Conservation (phyloP, 2,113 vertebrate species). For the Calypte anna region DNA sequence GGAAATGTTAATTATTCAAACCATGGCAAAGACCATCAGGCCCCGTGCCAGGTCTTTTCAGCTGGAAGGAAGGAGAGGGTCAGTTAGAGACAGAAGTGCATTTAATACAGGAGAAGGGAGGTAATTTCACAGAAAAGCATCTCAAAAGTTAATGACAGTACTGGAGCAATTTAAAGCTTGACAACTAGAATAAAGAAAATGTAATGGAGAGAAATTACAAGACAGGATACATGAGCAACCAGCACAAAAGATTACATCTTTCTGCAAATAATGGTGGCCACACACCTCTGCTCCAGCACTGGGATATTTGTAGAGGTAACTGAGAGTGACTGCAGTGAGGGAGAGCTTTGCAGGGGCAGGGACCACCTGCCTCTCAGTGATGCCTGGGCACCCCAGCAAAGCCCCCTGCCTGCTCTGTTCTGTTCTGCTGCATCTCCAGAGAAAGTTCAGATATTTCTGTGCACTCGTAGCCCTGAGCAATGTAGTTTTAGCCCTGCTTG, state of each 20-base stretch:
- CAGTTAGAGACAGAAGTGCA: not conserved
- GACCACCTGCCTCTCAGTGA: not conserved
- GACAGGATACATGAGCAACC: not conserved
- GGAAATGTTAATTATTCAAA: not conserved
- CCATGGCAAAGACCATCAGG: not conserved
- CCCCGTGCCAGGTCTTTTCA: not conserved
- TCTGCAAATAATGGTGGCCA: not conserved
- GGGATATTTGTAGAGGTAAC: not conserved
- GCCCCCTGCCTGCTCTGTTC: not conserved
- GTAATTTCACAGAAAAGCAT: not conserved
- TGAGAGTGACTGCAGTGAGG: not conserved
- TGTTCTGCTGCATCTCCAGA: not conserved
- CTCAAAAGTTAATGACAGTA: not conserved
- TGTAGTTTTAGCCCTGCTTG: not conserved
- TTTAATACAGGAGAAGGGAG: not conserved
- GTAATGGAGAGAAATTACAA: not conserved
- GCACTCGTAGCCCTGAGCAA: not conserved
- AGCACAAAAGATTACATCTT: not conserved
- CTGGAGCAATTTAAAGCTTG: not conserved
- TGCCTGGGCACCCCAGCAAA: not conserved
- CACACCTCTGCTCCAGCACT: not conserved
- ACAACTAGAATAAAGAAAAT: not conserved
- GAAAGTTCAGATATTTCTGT: not conserved
- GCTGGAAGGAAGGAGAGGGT: not conserved
- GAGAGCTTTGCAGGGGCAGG: not conserved